Conservation (phyloP, 2,113 vertebrate species). For the Pollimyrus isidori region DNA sequence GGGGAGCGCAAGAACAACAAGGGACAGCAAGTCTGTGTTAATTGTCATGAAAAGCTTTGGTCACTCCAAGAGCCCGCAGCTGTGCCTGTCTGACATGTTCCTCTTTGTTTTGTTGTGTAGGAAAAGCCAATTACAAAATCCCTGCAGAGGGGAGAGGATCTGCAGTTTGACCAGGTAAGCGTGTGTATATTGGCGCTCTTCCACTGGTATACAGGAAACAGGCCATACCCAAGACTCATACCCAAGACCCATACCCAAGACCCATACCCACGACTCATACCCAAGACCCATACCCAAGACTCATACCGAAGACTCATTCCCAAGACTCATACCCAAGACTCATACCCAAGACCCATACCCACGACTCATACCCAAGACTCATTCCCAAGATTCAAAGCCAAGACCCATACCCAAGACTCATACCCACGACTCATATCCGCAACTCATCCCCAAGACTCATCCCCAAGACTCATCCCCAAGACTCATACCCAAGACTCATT, state of each 20-base stretch:
- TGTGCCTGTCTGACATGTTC: background rate
- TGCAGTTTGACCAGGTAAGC: conserved; percentile 96
- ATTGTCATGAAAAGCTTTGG: background rate
- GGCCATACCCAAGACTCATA: background rate
- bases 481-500: too few relatives aligned
- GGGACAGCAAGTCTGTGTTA: background rate
- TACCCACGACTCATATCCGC: too few relatives aligned
- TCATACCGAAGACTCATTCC: too few relatives aligned
- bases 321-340: too few relatives aligned
- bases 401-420: too few relatives aligned
- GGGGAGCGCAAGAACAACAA: background rate
- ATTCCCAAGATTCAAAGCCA: too few relatives aligned
- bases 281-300: too few relatives aligned
- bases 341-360: too few relatives aligned
- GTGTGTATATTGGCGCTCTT: background rate
- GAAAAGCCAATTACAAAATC: conserved; percentile 97
- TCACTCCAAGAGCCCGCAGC: background rate
- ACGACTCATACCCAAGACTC: too few relatives aligned
- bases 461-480: too few relatives aligned
- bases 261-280: too few relatives aligned
- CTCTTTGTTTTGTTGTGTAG: conserved; percentile 50
- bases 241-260: background rate
- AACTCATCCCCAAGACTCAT: too few relatives aligned
- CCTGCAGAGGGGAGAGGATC: conserved; percentile 93
- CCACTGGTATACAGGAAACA: background rate